phyloP scores from a whole-genome alignment of 2,113 vertebrate genomes.

The Thymallus thymallus region DNA sequence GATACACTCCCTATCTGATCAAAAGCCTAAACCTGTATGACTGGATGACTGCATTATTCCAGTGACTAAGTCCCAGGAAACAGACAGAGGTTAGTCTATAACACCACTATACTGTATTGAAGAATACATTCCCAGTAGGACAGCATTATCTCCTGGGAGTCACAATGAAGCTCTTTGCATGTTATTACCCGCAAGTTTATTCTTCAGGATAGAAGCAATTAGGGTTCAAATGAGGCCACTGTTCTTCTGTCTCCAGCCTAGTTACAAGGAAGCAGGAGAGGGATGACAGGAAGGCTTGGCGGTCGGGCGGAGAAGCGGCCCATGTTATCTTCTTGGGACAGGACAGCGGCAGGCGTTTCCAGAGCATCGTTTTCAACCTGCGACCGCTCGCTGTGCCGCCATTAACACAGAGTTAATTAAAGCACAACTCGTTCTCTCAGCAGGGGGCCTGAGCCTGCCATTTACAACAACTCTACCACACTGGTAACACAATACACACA shows the following conservation, averaged over 20 bases:
- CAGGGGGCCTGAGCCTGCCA: constrained; percentile 51
- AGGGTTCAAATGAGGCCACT: no score
- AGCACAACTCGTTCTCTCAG: constrained; percentile 66
- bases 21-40: constrained; percentile 57
- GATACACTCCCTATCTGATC: constrained; percentile 26
- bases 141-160: constrained; percentile 7
- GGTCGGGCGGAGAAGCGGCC: constrained; percentile 21
- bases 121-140: constrained; percentile 50
- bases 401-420: constrained; percentile 76
- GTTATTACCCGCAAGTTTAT: constrained; percentile 47
- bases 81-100: neutral
- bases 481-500: constrained; percentile 28
- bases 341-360: constrained; percentile 36
- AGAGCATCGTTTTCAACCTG: constrained; percentile 19
- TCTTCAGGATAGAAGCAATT: constrained; percentile 23
- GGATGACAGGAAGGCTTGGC: neutral
- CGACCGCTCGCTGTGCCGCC: constrained; percentile 62
- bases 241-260: no score
- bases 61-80: constrained; percentile 29
- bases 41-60: constrained; percentile 45
- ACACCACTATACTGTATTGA: neutral
- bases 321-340: constrained; percentile 55
- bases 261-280: constrained; percentile 14
- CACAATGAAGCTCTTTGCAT: neutral
- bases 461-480: constrained; percentile 51